Base-by-base conservation (phyloP, 2,888 invertebrate genomes). In the Exocentrus adspersus region DNA sequence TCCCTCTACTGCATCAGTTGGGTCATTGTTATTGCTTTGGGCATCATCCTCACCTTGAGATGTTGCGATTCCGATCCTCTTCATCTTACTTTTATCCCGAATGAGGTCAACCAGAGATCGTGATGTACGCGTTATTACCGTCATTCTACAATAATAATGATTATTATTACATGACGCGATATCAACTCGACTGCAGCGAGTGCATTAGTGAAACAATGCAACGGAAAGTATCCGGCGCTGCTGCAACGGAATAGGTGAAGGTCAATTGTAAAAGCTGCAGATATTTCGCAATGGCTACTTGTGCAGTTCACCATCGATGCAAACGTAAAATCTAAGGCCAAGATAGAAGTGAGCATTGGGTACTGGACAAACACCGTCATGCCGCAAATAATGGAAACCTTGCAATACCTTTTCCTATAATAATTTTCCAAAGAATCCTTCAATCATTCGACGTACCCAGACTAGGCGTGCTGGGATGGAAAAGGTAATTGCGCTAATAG, bases 201-300 rank as follows among this genome's bases (percentile, higher is more conserved):
- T 56, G 56, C 61, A 62, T 28, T 37, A 43, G 56, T 12, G 50
- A 51, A 57, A 57, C 57, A 57, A 46, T 57, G 57, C 43, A 62
- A 63, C 62, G 60, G 66, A 66, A 66, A 66, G 66, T 66, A 60
- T 53, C 52, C 46, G n/a, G n/a, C n/a, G 57, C 59, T 57, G 60
- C 53, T 53, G 54, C 57, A 56, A 60, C 62, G 46, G 66, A 66
- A 66, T 66, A 66, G 66, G 66, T 62, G 66, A 66, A 66, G 66
- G 66, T 66, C 66, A 61, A 57, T 52, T 30, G 66, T 63, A 63
- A 63, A 66, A 60, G 66, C 62, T n/a, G 43, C 30, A n/a, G 32
- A 46, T 46, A 57, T 57, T 57, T 45, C 20, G 46, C 57, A 57
- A 57, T 46, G 45, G 17, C 54, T 28, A 43, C 54, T 56, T 45